Percentiles rank a stretch among this genome's conserved stretches.
Conservation (phyloP, 2,888 invertebrate genomes). For the Scaptomyza cyrtandrae region DNA sequence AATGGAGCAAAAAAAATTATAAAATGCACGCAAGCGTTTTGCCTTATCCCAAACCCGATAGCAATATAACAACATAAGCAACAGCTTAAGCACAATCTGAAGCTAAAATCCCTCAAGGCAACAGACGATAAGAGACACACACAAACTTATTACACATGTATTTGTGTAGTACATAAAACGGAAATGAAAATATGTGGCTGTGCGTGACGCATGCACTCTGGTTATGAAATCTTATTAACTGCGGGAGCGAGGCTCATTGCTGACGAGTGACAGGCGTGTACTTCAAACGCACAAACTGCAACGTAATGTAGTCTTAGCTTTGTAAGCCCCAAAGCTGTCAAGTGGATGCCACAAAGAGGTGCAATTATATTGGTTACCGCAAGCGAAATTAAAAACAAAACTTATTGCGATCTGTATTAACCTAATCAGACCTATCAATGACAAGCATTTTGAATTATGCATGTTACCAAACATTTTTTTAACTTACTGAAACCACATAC, state of each 20-base stretch:
- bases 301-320: constrained; percentile 38
- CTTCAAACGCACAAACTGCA: constrained; percentile 71
- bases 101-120: constrained; percentile 31
- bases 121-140: too few species aligned
- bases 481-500: background rate
- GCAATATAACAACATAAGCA: background rate
- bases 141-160: too few species aligned
- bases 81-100: constrained; percentile 4
- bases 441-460: background rate
- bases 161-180: too few species aligned
- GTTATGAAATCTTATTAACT: too few species aligned
- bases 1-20: constrained; percentile 27
- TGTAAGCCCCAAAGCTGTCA: constrained; percentile 24
- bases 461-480: background rate
- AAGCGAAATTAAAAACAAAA: background rate
- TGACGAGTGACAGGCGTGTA: constrained; percentile 30
- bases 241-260: background rate
- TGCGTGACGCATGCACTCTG: too few species aligned
- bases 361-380: constrained; percentile 6
- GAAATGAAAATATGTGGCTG: too few species aligned
- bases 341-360: constrained; percentile 5
- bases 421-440: background rate
- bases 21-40: constrained; percentile 21
- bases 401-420: too few species aligned
- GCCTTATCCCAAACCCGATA: constrained; percentile 7